Evolutionary conservation across 1,140 invertebrate species (phyloP).

Genomic region (Drosophila insularis): DNA sequence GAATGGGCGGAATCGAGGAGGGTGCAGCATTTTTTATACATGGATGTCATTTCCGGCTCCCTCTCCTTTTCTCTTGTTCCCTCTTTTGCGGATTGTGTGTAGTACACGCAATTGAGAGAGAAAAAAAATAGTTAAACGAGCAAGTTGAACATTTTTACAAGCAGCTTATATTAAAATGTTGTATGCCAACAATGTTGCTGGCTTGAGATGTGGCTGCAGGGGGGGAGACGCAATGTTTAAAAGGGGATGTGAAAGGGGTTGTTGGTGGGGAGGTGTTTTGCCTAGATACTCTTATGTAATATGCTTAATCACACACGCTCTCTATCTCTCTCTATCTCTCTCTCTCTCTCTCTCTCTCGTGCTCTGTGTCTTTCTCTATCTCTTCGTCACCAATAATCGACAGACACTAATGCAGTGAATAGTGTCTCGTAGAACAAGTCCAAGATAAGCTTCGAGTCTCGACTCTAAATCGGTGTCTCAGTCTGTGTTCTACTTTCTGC

Average conservation of each 20-base stretch:
- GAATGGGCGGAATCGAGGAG: neutral
- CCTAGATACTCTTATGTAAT: slow-evolving; percentile 4
- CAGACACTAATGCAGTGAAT: slow-evolving; percentile 13
- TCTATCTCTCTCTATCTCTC: no score
- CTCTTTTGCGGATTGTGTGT: slow-evolving; percentile 36
- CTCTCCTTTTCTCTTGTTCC: slow-evolving; percentile 24
- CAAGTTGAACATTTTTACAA: slow-evolving; percentile 27
- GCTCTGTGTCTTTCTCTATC: no score
- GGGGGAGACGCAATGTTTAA: neutral
- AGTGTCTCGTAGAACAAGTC: slow-evolving; percentile 38
- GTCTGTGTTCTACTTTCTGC: slow-evolving; percentile 61
- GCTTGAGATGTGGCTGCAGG: neutral
- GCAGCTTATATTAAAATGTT: slow-evolving; percentile 54
- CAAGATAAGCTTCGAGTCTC: slow-evolving; percentile 35
- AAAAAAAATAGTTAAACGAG: slow-evolving; percentile 43
- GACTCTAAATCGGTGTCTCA: slow-evolving; percentile 10
- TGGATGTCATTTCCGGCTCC: slow-evolving; percentile 57
- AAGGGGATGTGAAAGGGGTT: neutral
- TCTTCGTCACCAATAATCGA: neutral
- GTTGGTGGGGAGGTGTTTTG: neutral
- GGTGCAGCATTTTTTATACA: slow-evolving; percentile 49
- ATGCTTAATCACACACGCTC: slow-evolving; percentile 1
- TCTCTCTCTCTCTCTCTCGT: no score
- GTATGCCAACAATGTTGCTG: slow-evolving; percentile 40
- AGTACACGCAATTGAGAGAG: slow-evolving; percentile 46